phyloP scores from a whole-genome alignment of 1,140 invertebrate species.

The Anoplophora glabripennis region DNA sequence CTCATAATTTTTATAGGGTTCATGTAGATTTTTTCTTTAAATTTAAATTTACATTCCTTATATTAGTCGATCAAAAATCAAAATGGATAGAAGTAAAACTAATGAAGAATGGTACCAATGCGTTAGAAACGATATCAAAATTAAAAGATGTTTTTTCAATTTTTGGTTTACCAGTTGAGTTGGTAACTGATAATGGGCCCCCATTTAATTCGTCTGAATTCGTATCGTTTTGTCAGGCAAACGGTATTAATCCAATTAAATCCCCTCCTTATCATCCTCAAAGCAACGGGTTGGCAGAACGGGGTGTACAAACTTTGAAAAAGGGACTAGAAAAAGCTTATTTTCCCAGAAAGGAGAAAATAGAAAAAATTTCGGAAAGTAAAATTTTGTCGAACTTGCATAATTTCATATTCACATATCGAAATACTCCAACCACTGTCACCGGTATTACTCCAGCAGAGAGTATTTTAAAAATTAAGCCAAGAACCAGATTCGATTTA shows the following conservation, averaged over 20 bases:
- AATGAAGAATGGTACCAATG: conserved; percentile 14
- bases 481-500: no score
- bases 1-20: conserved; percentile 19
- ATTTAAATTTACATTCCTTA: background rate
- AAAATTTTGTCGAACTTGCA: no score
- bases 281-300: conserved; percentile 50
- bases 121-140: conserved; percentile 1
- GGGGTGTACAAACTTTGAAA: conserved; percentile 26
- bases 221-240: conserved; percentile 43
- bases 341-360: background rate
- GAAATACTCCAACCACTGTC: background rate
- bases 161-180: conserved; percentile 44
- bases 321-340: background rate
- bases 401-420: background rate
- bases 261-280: conserved; percentile 48
- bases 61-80: conserved; percentile 16
- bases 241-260: conserved; percentile 46
- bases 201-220: conserved; percentile 50
- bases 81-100: conserved; percentile 26
- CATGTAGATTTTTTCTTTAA: no score
- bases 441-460: no score
- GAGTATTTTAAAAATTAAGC: no score
- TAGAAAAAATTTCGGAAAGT: background rate
- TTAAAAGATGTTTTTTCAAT: conserved; percentile 17
- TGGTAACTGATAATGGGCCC: conserved; percentile 51